phyloP scores from a whole-genome alignment of 2,888 invertebrate genomes.

The Agrotis ipsilon region DNA sequence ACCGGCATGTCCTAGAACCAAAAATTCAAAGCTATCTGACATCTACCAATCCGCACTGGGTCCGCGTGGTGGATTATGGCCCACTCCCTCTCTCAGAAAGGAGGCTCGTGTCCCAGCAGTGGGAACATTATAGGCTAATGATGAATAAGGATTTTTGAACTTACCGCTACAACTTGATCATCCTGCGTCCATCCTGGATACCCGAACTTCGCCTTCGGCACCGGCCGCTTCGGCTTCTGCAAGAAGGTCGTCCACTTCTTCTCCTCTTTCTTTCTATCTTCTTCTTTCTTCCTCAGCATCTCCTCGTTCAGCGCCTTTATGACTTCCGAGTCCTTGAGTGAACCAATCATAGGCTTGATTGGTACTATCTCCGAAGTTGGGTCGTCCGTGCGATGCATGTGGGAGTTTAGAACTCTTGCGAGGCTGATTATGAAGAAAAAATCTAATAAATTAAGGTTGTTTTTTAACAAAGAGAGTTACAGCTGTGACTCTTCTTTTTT shows the following conservation, averaged over 20 bases:
- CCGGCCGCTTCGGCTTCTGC: conserved; percentile 93
- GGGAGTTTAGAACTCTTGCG: conserved; percentile 80
- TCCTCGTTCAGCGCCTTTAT: conserved; percentile 92
- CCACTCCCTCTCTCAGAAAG: too few relatives aligned
- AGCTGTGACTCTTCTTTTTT: too few relatives aligned
- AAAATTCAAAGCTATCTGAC: too few relatives aligned
- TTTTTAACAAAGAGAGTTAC: too few relatives aligned
- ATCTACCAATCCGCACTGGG: too few relatives aligned
- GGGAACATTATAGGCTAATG: too few relatives aligned
- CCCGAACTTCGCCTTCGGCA: conserved; percentile 87
- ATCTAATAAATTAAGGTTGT: too few relatives aligned
- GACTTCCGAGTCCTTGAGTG: conserved; percentile 93
- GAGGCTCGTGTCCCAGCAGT: too few relatives aligned
- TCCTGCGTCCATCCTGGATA: conserved; percentile 71
- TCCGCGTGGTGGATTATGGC: too few relatives aligned
- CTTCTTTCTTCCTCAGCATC: conserved; percentile 84
- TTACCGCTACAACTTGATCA: conserved; percentile 74
- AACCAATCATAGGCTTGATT: conserved; percentile 92
- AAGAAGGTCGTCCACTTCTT: conserved; percentile 94
- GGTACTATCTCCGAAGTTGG: conserved; percentile 93
- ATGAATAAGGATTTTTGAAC: conserved; percentile 28
- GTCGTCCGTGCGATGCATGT: conserved; percentile 83
- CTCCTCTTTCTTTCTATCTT: conserved; percentile 90
- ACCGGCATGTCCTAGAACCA: too few relatives aligned
- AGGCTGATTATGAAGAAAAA: conserved; percentile 70